A percentile compares a stretch with the other conserved stretches of the same genome.
Evolutionary conservation across 1,140 invertebrate species (phyloP).

Genomic region (Phymorhynchus buccinoides): DNA sequence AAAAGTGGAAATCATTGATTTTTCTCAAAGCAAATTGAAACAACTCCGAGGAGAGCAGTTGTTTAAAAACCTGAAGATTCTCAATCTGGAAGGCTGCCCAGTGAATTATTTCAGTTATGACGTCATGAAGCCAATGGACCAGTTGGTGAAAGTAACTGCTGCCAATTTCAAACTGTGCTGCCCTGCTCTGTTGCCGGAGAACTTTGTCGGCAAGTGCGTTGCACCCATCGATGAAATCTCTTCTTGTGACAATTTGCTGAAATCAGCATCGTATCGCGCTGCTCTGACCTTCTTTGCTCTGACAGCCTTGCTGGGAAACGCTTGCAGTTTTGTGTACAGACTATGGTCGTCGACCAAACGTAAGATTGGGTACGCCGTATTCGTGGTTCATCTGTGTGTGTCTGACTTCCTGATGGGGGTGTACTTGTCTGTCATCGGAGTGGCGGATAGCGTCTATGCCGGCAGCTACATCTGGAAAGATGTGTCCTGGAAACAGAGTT

Average conservation of each 20-base stretch:
- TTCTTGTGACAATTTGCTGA: conserved; percentile 4
- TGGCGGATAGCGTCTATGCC: conserved; percentile 51
- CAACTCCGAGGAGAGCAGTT: not conserved
- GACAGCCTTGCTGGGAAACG: conserved; percentile 50
- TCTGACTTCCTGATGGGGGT: conserved; percentile 64
- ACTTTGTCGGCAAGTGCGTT: not conserved
- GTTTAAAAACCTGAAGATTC: not conserved
- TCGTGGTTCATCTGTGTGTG: conserved; percentile 56
- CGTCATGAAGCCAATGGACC: not conserved
- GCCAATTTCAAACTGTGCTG: conserved; percentile 33
- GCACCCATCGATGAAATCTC: not conserved
- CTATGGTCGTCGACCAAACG: conserved; percentile 1
- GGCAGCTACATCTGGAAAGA: conserved; percentile 54
- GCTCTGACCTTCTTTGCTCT: conserved; percentile 47
- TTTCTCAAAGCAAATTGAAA: not conserved
- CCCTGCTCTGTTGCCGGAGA: not conserved
- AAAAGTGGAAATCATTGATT: not conserved
- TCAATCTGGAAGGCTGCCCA: not conserved
- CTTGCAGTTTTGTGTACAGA: conserved; percentile 41
- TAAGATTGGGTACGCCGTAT: conserved; percentile 30
- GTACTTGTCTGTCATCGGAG: conserved; percentile 59
- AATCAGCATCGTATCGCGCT: not conserved
- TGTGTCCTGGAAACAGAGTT: conserved; percentile 45
- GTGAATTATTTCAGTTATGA: not conserved
- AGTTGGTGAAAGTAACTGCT: not conserved